These are phyloP conservation scores for Hololepta plana DNA, from an alignment of 2,888 invertebrate genomes.

Conservation along the genomic window DNA sequence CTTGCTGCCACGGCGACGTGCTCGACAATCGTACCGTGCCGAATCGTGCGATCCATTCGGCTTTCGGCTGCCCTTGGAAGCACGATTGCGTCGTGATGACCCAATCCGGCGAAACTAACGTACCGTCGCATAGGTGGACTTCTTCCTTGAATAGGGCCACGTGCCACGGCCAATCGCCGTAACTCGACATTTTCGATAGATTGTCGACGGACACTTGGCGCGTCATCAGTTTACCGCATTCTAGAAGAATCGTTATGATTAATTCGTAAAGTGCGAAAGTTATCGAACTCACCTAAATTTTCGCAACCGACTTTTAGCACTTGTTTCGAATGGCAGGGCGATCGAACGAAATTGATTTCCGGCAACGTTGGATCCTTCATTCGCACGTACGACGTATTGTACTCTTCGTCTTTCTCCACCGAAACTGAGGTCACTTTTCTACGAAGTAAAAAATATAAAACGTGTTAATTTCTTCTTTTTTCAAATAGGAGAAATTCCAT, in stretches of 20 bases:
- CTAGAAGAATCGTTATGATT: too few species aligned
- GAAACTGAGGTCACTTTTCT: conserved; percentile 56
- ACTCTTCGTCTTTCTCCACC: conserved; percentile 39
- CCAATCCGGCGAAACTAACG: conserved; percentile 66
- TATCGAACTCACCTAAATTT: conserved; percentile 41
- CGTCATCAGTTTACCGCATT: conserved; percentile 24
- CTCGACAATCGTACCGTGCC: conserved; percentile 61
- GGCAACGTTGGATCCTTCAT: conserved; percentile 65
- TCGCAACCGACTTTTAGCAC: conserved; percentile 67
- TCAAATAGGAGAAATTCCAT: too few species aligned
- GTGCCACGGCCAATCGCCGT: conserved; percentile 91
- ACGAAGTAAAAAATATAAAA: conserved; percentile 12
- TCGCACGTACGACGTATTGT: conserved; percentile 50
- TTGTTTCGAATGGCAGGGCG: conserved; percentile 54
- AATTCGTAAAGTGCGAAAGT: conserved; percentile 1
- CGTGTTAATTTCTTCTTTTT: conserved; percentile 2
- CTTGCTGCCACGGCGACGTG: conserved; percentile 76
- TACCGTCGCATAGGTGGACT: conserved; percentile 77
- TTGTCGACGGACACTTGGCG: too few species aligned
- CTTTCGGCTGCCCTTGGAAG: conserved; percentile 69
- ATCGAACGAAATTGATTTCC: conserved; percentile 66
- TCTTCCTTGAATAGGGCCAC: conserved; percentile 66
- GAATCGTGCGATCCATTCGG: conserved; percentile 69
- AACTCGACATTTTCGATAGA: conserved; percentile 55
- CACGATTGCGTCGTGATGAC: conserved; percentile 75